phyloP scores from a whole-genome alignment of 2,888 invertebrate genomes.

The Crioceris asparagi region DNA sequence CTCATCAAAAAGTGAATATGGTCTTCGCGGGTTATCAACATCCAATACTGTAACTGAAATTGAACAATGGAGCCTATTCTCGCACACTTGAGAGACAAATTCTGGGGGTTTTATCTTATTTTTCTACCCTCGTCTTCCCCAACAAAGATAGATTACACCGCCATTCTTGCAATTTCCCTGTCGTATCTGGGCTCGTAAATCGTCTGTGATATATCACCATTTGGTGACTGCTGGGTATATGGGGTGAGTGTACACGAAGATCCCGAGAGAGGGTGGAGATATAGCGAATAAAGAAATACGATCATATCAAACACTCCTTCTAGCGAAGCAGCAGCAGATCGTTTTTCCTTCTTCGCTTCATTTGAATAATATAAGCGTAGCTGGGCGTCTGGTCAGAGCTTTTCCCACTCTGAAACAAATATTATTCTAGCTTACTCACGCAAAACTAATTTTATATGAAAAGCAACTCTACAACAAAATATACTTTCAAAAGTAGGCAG shows the following conservation, averaged over 20 bases:
- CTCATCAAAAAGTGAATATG: neutral
- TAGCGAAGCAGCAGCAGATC: too few relatives aligned
- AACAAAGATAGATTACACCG: constrained; percentile 83
- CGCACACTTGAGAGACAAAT: constrained; percentile 39
- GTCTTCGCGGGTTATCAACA: neutral
- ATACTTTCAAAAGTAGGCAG: too few relatives aligned
- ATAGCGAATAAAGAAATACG: constrained; percentile 3
- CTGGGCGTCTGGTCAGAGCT: too few relatives aligned
- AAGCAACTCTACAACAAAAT: too few relatives aligned
- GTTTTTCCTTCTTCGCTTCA: too few relatives aligned
- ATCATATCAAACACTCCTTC: too few relatives aligned
- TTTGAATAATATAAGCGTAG: too few relatives aligned
- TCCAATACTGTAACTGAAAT: constrained; percentile 24
- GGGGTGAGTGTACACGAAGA: constrained; percentile 16
- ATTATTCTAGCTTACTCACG: too few relatives aligned
- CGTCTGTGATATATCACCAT: constrained; percentile 70
- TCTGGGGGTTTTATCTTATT: constrained; percentile 40
- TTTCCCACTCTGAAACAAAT: too few relatives aligned
- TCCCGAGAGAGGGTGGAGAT: neutral
- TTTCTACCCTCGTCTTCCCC: constrained; percentile 44
- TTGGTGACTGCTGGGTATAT: constrained; percentile 27
- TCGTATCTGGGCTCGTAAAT: constrained; percentile 85
- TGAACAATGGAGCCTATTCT: constrained; percentile 36
- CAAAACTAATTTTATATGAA: too few relatives aligned
- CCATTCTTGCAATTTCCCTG: constrained; percentile 90